These are phyloP conservation scores for Apteryx mantelli DNA, from an alignment of 2,113 vertebrate genomes.

Conservation along the genomic window DNA sequence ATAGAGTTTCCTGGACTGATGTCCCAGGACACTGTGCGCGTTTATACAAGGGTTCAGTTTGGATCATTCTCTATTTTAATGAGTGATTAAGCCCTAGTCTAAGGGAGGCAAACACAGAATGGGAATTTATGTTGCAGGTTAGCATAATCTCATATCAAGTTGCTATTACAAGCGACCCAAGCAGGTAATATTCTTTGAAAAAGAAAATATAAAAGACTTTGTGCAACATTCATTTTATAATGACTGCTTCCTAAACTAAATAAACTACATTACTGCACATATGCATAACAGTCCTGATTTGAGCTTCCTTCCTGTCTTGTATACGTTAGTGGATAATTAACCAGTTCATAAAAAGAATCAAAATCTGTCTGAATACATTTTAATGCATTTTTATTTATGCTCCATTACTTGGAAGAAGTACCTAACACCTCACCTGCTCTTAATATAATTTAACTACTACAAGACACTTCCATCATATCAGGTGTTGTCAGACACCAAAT, in stretches of 20 bases:
- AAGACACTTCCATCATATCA: rapidly evolving
- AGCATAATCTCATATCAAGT: background rate
- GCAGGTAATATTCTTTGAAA: background rate
- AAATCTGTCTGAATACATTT: background rate
- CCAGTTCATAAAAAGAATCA: background rate
- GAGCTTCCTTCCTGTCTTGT: background rate
- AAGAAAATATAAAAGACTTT: background rate
- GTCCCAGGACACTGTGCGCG: background rate
- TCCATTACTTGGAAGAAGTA: background rate
- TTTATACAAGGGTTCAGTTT: background rate
- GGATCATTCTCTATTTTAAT: background rate
- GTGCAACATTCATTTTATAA: background rate
- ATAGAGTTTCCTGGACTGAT: background rate
- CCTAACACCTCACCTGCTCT: background rate
- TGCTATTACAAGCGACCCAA: background rate
- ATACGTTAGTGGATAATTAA: background rate
- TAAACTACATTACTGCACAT: background rate
- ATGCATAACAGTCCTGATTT: background rate
- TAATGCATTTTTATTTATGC: background rate
- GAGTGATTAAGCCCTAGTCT: background rate
- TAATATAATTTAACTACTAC: background rate
- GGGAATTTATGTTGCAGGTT: background rate
- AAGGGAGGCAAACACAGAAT: background rate
- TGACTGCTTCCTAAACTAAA: background rate
- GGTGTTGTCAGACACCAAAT: background rate